phyloP scores from a whole-genome alignment of 2,888 invertebrate genomes.

The Alloscopus bannaensis region DNA sequence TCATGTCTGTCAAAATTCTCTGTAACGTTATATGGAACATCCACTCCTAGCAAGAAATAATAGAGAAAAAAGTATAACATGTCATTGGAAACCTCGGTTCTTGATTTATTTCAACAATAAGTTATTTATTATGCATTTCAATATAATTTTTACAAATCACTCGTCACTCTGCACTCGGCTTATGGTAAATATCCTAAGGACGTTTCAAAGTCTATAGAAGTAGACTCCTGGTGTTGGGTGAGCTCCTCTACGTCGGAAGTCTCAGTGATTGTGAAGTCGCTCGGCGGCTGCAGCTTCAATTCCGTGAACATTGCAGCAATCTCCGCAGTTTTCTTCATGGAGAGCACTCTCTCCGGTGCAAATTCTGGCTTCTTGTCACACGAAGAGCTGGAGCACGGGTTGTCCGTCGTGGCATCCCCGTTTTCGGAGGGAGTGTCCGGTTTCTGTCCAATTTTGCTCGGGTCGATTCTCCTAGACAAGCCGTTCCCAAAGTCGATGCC shows the following conservation, averaged over 20 bases:
- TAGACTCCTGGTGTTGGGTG: constrained; percentile 43
- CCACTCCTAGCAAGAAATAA: too few relatives aligned
- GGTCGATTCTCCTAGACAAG: constrained; percentile 49
- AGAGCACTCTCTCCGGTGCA: constrained; percentile 81
- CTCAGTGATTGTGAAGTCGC: constrained; percentile 70
- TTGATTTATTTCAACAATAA: too few relatives aligned
- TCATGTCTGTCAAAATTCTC: too few relatives aligned
- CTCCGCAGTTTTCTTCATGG: constrained; percentile 91
- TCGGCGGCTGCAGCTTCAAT: constrained; percentile 75
- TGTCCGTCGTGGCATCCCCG: background rate
- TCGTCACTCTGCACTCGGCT: too few relatives aligned
- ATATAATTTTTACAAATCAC: too few relatives aligned
- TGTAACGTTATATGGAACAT: too few relatives aligned
- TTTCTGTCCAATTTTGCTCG: constrained; percentile 38
- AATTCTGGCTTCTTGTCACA: constrained; percentile 41
- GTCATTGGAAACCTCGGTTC: too few relatives aligned
- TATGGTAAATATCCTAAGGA: constrained; percentile 82
- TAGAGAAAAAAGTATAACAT: too few relatives aligned
- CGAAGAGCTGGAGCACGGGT: constrained; percentile 40
- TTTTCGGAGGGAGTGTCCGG: background rate
- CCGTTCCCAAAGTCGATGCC: constrained; percentile 47
- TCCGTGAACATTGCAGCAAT: constrained; percentile 91
- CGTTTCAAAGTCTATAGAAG: constrained; percentile 77
- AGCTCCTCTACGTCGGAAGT: constrained; percentile 62
- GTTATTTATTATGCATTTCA: too few relatives aligned